Evolutionary conservation across 2,888 invertebrate species (phyloP).

Genomic region (Acleris cristana): DNA sequence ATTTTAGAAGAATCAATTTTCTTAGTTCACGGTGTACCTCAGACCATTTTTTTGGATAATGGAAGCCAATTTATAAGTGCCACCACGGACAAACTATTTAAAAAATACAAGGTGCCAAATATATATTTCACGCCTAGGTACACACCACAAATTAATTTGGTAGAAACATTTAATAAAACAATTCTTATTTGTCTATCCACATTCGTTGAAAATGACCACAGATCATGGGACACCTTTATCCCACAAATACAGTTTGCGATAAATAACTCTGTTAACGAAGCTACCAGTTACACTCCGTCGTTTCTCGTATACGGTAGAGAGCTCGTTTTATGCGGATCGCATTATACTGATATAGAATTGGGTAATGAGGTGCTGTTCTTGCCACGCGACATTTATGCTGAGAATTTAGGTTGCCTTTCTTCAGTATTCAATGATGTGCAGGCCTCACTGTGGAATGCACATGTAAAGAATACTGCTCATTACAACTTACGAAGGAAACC

Average conservation of each 20-base stretch:
- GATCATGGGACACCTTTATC: constrained; percentile 34
- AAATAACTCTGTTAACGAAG: constrained; percentile 39
- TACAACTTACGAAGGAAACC: constrained; percentile 40
- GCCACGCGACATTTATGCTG: no score
- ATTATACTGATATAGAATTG: constrained; percentile 29
- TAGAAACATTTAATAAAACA: constrained; percentile 37
- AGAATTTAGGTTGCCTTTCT: constrained; percentile 32
- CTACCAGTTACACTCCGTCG: constrained; percentile 38
- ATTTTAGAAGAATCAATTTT: constrained; percentile 15
- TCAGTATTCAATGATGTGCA: constrained; percentile 41
- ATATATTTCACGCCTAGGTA: constrained; percentile 26
- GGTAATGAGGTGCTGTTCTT: constrained; percentile 33
- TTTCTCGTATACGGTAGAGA: constrained; percentile 41
- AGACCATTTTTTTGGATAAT: constrained; percentile 15
- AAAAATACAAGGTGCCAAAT: constrained; percentile 21
- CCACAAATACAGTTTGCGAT: constrained; percentile 38
- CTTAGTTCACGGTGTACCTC: constrained; percentile 27
- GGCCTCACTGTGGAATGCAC: constrained; percentile 31
- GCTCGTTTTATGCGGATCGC: constrained; percentile 37
- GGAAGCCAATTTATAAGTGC: no score
- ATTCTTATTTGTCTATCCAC: constrained; percentile 27
- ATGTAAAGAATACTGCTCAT: constrained; percentile 36
- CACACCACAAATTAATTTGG: constrained; percentile 35
- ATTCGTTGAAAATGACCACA: constrained; percentile 33
- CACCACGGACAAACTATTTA: neutral